A percentile compares a stretch with the other conserved stretches of the same genome.
Evolutionary conservation across 2,113 vertebrate genomes (phyloP).

Genomic region (Australoheros scitulus): DNA sequence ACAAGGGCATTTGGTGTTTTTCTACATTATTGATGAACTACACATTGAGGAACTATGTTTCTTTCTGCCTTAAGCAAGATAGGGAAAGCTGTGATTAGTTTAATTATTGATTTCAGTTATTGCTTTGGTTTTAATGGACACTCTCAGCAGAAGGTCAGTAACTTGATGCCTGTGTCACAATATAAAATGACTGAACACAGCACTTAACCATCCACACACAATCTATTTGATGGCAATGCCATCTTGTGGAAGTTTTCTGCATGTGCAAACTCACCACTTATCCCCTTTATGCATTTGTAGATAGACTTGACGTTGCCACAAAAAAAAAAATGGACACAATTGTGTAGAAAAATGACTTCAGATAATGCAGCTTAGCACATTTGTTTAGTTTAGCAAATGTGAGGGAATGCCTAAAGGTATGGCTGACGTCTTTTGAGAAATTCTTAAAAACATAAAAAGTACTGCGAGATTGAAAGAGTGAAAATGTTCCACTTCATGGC

Average conservation of each 20-base stretch:
- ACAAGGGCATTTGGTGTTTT: not conserved
- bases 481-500: not conserved
- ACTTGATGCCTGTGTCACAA: not conserved
- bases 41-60: not conserved
- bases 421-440: not conserved
- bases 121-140: constrained; percentile 24
- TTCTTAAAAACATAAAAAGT: not conserved
- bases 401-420: no score
- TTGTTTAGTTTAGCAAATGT: no score
- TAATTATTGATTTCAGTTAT: constrained; percentile 7
- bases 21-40: not conserved
- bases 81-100: not conserved
- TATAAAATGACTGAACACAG: not conserved
- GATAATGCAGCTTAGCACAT: not conserved
- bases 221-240: constrained; percentile 34
- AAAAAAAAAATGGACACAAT: not conserved
- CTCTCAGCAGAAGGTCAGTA: not conserved
- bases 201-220: not conserved
- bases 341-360: not conserved
- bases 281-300: not conserved
- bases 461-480: not conserved
- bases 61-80: not conserved
- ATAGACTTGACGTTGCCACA: not conserved
- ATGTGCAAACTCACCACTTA: constrained; percentile 15
- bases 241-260: constrained; percentile 51